Evolutionary conservation across 1,140 invertebrate genomes (phyloP).

Genomic region (Cyclargus thomasi): DNA sequence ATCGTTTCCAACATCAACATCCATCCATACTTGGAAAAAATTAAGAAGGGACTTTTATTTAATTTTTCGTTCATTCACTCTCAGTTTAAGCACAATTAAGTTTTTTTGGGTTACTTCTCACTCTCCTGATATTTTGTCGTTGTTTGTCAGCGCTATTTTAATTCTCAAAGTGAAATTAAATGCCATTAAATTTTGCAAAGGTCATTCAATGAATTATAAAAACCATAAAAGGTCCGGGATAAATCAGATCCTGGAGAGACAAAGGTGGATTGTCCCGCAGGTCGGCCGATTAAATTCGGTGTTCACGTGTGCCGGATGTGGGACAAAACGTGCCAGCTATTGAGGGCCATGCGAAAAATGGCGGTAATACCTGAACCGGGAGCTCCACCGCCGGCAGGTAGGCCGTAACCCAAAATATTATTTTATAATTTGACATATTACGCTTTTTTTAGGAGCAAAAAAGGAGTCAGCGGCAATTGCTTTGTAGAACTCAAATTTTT

Average conservation of each 20-base stretch:
- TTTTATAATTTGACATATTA: background rate
- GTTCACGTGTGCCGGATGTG: conserved; percentile 66
- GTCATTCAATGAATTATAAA: conserved; percentile 6
- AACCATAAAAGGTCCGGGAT: conserved; percentile 10
- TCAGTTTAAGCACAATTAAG: no score
- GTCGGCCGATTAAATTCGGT: conserved; percentile 30
- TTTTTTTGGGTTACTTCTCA: no score
- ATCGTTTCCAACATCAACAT: background rate
- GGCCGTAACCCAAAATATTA: background rate
- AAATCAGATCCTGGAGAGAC: conserved; percentile 35
- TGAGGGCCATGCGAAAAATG: conserved; percentile 25
- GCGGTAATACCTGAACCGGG: background rate
- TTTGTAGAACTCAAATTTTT: background rate
- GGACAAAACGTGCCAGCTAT: conserved; percentile 50
- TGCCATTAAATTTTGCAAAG: background rate
- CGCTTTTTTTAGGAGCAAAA: background rate
- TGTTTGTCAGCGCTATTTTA: no score
- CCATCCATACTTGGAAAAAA: no score
- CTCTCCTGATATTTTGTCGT: no score
- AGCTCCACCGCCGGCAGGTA: background rate
- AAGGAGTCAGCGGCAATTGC: background rate
- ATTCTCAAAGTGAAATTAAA: no score
- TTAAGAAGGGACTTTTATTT: no score
- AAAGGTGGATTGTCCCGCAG: conserved; percentile 34
- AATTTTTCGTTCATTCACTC: no score